Percentiles rank a stretch among this genome's conserved stretches.
These are phyloP conservation scores for Eilema griseolum DNA, from an alignment of 2,888 invertebrate species.

Conservation along the genomic window DNA sequence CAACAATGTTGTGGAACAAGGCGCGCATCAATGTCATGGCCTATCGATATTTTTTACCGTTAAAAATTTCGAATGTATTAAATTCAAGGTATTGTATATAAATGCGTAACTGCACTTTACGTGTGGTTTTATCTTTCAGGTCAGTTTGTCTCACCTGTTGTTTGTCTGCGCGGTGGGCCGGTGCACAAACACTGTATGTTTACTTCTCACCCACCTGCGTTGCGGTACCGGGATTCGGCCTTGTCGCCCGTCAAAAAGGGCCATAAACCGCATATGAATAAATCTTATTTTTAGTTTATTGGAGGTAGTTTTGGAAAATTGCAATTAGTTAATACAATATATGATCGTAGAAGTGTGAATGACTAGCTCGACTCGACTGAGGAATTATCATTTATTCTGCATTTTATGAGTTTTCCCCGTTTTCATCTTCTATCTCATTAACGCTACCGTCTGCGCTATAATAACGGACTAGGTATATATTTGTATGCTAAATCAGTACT, in stretches of 20 bases:
- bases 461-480: no score
- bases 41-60: background rate
- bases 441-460: no score
- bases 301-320: background rate
- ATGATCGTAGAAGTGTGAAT: background rate
- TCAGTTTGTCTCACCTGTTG: constrained; percentile 59
- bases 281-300: constrained; percentile 3
- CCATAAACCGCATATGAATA: background rate
- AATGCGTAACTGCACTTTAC: background rate
- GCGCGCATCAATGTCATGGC: no score
- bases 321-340: background rate
- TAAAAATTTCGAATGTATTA: background rate
- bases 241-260: constrained; percentile 30
- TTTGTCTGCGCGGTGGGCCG: constrained; percentile 47
- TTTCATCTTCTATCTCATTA: background rate
- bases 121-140: constrained; percentile 13
- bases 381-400: background rate
- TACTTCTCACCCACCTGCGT: constrained; percentile 68
- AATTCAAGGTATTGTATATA: no score
- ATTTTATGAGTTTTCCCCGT: background rate
- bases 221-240: constrained; percentile 52
- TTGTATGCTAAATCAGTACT: no score
- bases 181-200: constrained; percentile 66
- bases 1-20: no score
- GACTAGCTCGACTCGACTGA: background rate